phyloP scores from a whole-genome alignment of 2,888 invertebrate genomes.

The Axea sp. region DNA sequence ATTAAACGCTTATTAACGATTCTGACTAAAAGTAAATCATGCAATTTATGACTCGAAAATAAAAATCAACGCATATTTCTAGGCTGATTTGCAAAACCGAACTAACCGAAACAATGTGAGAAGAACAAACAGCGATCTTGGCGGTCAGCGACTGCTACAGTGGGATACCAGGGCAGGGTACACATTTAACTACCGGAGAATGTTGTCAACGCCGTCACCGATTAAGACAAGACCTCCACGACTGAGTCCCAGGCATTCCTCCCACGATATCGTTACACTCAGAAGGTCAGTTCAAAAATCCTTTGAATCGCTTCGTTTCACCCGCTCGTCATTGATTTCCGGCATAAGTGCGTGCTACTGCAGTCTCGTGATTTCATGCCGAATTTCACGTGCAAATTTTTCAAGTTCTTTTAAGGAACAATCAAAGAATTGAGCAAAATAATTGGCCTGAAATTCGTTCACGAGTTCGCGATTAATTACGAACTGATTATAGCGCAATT shows the following conservation, averaged over 20 bases:
- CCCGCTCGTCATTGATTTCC: constrained; percentile 62
- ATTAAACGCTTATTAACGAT: no score
- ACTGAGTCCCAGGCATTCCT: constrained; percentile 79
- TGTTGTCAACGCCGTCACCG: constrained; percentile 80
- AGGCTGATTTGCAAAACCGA: constrained; percentile 82
- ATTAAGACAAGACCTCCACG: constrained; percentile 80
- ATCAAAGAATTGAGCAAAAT: background rate
- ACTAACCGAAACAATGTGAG: constrained; percentile 80
- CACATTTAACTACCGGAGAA: constrained; percentile 79
- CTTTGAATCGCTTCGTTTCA: constrained; percentile 44
- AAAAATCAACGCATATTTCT: constrained; percentile 62
- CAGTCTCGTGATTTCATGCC: constrained; percentile 30
- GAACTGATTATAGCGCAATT: constrained; percentile 36
- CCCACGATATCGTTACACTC: constrained; percentile 77
- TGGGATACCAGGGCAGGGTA: constrained; percentile 80
- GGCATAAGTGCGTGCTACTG: constrained; percentile 53
- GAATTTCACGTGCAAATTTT: constrained; percentile 30
- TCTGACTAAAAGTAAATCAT: no score
- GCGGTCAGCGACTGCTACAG: constrained; percentile 81
- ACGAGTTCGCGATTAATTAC: constrained; percentile 17
- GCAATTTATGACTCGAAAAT: no score
- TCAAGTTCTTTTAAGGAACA: background rate
- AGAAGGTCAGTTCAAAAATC: constrained; percentile 69
- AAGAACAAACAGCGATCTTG: constrained; percentile 82
- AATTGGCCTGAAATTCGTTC: constrained; percentile 41